A percentile compares a stretch with the other conserved stretches of the same genome.
phyloP scores from a whole-genome alignment of 2,888 invertebrate species.

The Trissolcus brochymenae region DNA sequence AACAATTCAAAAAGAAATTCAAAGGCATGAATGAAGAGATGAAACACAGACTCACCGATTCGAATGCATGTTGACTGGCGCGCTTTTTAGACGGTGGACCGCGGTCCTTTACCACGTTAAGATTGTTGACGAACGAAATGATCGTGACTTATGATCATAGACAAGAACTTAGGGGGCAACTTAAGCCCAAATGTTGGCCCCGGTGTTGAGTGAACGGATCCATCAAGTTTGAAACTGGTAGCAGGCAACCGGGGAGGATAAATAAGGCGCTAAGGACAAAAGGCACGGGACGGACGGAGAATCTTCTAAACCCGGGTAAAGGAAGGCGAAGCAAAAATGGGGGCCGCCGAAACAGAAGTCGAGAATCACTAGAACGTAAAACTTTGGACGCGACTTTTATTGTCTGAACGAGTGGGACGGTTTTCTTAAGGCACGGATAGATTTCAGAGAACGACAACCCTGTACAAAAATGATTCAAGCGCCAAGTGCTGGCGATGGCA shows the following conservation, averaged over 20 bases:
- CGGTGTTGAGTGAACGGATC: slow-evolving; percentile 10
- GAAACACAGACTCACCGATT: slow-evolving; percentile 39
- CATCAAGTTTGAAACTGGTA: not conserved
- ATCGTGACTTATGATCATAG: not conserved
- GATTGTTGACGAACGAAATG: slow-evolving; percentile 11
- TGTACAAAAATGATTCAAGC: slow-evolving; percentile 33
- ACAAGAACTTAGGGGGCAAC: slow-evolving; percentile 11
- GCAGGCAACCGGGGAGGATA: slow-evolving; percentile 10
- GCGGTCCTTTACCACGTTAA: slow-evolving; percentile 19
- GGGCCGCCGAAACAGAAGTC: slow-evolving; percentile 29
- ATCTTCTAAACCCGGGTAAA: slow-evolving; percentile 29
- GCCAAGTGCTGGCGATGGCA: slow-evolving; percentile 18
- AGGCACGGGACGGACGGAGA: slow-evolving; percentile 55
- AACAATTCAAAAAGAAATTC: not conserved
- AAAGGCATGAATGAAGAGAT: not conserved
- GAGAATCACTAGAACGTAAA: slow-evolving; percentile 11
- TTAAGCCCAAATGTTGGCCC: slow-evolving; percentile 2
- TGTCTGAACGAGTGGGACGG: slow-evolving; percentile 49
- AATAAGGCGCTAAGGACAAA: slow-evolving; percentile 53
- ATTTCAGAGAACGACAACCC: slow-evolving; percentile 48
- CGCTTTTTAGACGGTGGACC: slow-evolving; percentile 17
- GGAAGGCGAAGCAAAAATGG: slow-evolving; percentile 35
- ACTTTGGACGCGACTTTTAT: slow-evolving; percentile 40
- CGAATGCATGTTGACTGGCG: slow-evolving; percentile 36
- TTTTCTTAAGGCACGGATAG: slow-evolving; percentile 49